Evolutionary conservation across 2,888 invertebrate genomes (phyloP), one percentile per base, ranked within the genome.

Genomic region (Nineta flava): DNA sequence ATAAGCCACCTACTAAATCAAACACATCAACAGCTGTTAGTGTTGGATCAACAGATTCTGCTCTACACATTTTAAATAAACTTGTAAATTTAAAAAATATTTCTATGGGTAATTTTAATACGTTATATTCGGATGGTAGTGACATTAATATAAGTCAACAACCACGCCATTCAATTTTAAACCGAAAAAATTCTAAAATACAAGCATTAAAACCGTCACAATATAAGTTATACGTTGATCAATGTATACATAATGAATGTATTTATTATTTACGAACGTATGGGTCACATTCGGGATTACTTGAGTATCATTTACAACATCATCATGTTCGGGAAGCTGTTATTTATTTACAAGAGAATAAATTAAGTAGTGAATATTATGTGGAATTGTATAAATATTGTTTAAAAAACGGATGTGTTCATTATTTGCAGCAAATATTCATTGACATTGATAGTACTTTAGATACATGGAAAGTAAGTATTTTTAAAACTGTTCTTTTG

Each of bases 231-330:
- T 55, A 55, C 34, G 55, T 77, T 1, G 74, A 77, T 51, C 72
- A 75, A 0, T 71, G 75, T 55, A 76, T 77, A 55, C 82, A 82
- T 57, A 77, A 81, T 52, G 92, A 93, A 66, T 87, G 87, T 57
- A 65, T 87, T 2, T 87, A 82, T 63, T 94, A 93, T 64, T 69
- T 93, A 3, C 72, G 75, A 3, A 81, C 77, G 52, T 93, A 91
- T 59, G 92, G 90, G 1, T 83, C 81, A 3, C 81, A 82, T 59
- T 69, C 75, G 1, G 80, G 82, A 9, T 75, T 86, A 49, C 72
- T 91, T 48, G 76, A 78, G 51, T 92, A 91, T 62, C 81, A 82
- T 55, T 73, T 87, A 56, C 79, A 79, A 51, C 81, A 87, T 56
- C 77, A 80, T 12, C 79, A 81, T 55, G 68, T 83, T 55, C 65